Conservation (phyloP, 2,888 invertebrate genomes). For the Saturnia japonica region DNA sequence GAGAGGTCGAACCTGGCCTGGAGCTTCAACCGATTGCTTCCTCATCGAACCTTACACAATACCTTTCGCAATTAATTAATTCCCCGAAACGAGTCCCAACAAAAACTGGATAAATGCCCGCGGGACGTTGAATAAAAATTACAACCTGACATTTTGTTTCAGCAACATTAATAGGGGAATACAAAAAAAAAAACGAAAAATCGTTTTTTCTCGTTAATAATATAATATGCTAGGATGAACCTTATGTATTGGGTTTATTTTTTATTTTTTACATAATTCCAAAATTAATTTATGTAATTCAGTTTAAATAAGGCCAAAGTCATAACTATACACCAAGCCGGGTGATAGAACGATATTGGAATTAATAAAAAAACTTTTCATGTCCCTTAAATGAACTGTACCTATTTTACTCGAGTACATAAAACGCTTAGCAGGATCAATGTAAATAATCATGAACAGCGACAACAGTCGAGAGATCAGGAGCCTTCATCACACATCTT, state of each 20-base stretch:
- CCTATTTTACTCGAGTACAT: too few species aligned
- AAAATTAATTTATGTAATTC: neutral
- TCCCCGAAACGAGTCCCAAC: conserved; percentile 38
- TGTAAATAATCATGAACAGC: too few species aligned
- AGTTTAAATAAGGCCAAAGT: neutral
- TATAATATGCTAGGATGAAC: neutral
- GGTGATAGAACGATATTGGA: neutral
- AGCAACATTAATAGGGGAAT: conserved; percentile 8
- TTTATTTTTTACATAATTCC: neutral
- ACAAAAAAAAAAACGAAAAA: neutral
- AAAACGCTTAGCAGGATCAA: too few species aligned
- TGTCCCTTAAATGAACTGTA: too few species aligned
- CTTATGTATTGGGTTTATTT: neutral
- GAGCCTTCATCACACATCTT: too few species aligned
- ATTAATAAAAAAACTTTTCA: neutral
- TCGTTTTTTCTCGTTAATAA: neutral
- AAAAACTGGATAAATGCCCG: conserved; percentile 37
- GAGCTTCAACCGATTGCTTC: conserved; percentile 35
- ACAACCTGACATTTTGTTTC: conserved; percentile 28
- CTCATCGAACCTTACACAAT: conserved; percentile 29
- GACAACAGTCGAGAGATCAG: too few species aligned
- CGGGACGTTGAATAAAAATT: conserved; percentile 32
- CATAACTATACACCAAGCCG: neutral
- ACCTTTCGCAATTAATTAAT: conserved; percentile 49
- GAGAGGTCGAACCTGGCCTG: conserved; percentile 22